Evolutionary conservation across 2,113 vertebrate species (phyloP).

Genomic region (Urocolius indicus): DNA sequence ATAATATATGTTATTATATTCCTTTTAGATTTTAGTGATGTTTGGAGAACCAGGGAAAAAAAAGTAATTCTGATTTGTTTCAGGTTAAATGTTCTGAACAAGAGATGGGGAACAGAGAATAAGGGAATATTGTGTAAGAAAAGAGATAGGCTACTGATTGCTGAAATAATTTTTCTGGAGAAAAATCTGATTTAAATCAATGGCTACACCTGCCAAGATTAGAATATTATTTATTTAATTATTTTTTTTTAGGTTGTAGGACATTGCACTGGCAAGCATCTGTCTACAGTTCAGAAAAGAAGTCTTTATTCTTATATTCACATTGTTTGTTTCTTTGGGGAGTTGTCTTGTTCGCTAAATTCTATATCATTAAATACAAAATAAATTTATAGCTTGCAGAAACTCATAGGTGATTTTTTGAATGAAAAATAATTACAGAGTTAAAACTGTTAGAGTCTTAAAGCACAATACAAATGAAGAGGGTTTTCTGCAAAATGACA

Average conservation of each 20-base stretch:
- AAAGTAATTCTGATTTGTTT: neutral
- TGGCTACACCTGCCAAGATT: neutral
- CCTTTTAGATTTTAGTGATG: neutral
- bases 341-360: neutral
- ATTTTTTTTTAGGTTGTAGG: neutral
- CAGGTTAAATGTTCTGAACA: neutral
- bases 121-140: neutral
- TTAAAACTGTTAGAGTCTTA: slow-evolving; percentile 7
- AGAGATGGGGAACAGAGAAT: neutral
- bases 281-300: neutral
- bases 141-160: neutral
- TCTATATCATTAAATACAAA: slow-evolving; percentile 38
- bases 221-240: slow-evolving; percentile 8
- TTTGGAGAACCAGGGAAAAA: neutral
- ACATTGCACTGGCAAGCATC: neutral
- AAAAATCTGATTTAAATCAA: neutral
- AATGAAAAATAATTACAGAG: slow-evolving; percentile 35
- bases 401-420: neutral
- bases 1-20: neutral
- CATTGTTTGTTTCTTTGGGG: slow-evolving; percentile 5
- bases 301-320: neutral
- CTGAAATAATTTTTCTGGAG: slow-evolving; percentile 11
- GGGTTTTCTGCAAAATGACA: neutral
- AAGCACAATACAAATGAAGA: neutral
- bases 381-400: slow-evolving; percentile 3